Evolutionary conservation across 2,797 vertebrate genomes (phyloP).

Genomic region (Zalophus californianus): DNA sequence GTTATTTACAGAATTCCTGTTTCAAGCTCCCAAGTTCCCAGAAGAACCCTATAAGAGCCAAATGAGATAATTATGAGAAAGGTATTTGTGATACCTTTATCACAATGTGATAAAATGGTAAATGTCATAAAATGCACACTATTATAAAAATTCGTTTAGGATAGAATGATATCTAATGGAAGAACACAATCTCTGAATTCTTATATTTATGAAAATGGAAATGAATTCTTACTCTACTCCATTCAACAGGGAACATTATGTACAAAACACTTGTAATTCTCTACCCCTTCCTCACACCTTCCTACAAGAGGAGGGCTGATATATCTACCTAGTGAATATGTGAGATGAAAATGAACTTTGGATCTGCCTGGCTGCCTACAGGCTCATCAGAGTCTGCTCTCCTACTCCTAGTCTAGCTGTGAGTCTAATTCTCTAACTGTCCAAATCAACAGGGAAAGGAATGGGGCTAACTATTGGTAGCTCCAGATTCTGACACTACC

Average conservation of each 20-base stretch:
- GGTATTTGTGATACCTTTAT: background rate
- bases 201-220: conserved; percentile 1
- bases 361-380: background rate
- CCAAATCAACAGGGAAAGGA: background rate
- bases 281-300: background rate
- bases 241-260: background rate
- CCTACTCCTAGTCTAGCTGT: background rate
- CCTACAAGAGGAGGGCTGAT: background rate
- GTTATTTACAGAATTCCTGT: background rate
- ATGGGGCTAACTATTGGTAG: background rate
- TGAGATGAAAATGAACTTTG: background rate
- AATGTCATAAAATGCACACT: background rate
- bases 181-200: background rate
- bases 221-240: background rate
- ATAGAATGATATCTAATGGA: background rate
- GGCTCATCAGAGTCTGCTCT: background rate
- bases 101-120: background rate
- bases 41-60: background rate
- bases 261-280: background rate
- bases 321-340: background rate
- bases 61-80: background rate
- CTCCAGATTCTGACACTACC: background rate
- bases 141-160: background rate
- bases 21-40: background rate
- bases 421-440: background rate